A percentile compares a stretch with the other conserved stretches of the same genome.
phyloP scores from a whole-genome alignment of 1,140 invertebrate genomes.

The Cotesia glomerata region DNA sequence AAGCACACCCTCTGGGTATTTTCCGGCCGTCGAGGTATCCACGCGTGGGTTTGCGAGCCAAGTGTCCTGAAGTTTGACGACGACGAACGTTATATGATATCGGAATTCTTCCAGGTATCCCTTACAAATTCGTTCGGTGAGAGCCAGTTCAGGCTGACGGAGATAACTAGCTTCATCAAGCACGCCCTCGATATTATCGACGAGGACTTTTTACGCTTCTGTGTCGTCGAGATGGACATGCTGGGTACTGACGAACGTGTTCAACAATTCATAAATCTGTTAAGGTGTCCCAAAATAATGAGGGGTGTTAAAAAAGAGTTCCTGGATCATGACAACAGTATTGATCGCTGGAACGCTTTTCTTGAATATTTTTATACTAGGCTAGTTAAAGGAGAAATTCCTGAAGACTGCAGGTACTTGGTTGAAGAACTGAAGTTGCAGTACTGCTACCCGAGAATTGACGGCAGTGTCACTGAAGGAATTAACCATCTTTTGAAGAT shows the following conservation, averaged over 20 bases:
- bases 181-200: conserved; percentile 73
- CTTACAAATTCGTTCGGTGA: not conserved
- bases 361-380: conserved; percentile 52
- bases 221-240: conserved; percentile 71
- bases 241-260: conserved; percentile 63
- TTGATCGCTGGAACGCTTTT: conserved; percentile 70
- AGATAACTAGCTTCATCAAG: conserved; percentile 58
- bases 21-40: conserved; percentile 93
- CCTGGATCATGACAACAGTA: conserved; percentile 49
- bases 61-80: conserved; percentile 67
- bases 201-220: conserved; percentile 72
- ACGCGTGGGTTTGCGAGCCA: conserved; percentile 97
- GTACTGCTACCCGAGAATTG: conserved; percentile 85
- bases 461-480: conserved; percentile 90
- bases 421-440: conserved; percentile 79
- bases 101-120: not conserved
- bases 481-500: conserved; percentile 94
- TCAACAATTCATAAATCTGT: conserved; percentile 71
- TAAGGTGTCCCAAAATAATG: conserved; percentile 70
- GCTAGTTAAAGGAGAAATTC: not conserved
- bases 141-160: not conserved
- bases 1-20: conserved; percentile 94
- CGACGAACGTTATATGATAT: conserved; percentile 27
- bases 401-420: conserved; percentile 55
- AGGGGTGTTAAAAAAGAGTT: conserved; percentile 41